phyloP scores from a whole-genome alignment of 2,113 vertebrate species.

The Neodontobutis hainanensis region DNA sequence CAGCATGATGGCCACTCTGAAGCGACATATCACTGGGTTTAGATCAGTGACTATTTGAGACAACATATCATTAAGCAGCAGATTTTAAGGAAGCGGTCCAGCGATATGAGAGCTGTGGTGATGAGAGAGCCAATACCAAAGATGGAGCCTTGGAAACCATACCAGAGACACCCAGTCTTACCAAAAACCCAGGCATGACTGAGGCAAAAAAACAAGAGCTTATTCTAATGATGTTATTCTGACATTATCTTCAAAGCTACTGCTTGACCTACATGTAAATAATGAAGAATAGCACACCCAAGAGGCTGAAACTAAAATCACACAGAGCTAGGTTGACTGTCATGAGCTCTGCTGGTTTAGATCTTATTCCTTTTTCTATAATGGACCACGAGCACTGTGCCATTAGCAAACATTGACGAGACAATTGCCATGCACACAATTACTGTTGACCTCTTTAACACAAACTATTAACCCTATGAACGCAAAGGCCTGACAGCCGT shows the following conservation, averaged over 20 bases:
- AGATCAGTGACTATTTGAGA: too few species aligned
- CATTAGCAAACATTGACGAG: constrained; percentile 59
- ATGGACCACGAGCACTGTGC: constrained; percentile 50
- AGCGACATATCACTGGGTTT: too few species aligned
- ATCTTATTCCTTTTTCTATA: constrained; percentile 56
- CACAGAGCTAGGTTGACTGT: constrained; percentile 68
- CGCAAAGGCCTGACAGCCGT: neutral
- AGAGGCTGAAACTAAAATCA: constrained; percentile 65
- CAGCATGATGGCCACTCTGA: too few species aligned
- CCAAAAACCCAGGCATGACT: constrained; percentile 68
- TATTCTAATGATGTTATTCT: neutral
- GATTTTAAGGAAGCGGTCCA: constrained; percentile 72
- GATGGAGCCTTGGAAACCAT: constrained; percentile 67
- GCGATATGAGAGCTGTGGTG: constrained; percentile 68
- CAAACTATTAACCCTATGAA: too few species aligned
- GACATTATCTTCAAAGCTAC: too few species aligned
- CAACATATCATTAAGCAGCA: constrained; percentile 57
- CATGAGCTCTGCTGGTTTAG: constrained; percentile 58
- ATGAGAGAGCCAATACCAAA: constrained; percentile 69
- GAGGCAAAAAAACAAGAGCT: constrained; percentile 39
- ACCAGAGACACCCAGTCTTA: constrained; percentile 59
- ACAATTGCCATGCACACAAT: constrained; percentile 28
- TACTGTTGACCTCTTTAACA: too few species aligned
- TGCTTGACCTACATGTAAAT: constrained; percentile 56
- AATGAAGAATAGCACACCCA: constrained; percentile 60